A percentile compares a stretch with the other conserved stretches of the same genome.
Evolutionary conservation across 1,140 invertebrate genomes (phyloP).

Genomic region (Colletes latitarsis): DNA sequence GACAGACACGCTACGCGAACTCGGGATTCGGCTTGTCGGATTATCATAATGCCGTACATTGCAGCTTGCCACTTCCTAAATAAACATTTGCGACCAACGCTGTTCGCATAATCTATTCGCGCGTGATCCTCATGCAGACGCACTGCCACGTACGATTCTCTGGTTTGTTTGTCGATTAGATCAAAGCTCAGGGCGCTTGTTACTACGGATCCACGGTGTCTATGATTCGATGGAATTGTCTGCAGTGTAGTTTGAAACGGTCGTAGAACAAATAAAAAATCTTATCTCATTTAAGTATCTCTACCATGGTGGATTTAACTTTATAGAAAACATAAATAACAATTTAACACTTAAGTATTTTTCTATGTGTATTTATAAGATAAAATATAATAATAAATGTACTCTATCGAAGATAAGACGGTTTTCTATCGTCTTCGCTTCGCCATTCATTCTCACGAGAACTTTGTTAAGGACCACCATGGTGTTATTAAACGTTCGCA

Average conservation of each 20-base stretch:
- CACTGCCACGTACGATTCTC: slow-evolving; percentile 6
- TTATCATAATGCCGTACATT: slow-evolving; percentile 58
- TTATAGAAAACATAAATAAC: no score
- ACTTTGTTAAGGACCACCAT: no score
- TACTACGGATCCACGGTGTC: slow-evolving; percentile 7
- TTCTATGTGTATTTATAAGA: no score
- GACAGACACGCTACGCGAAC: slow-evolving; percentile 18
- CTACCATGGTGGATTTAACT: no score
- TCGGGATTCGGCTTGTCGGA: slow-evolving; percentile 37
- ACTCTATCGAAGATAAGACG: no score
- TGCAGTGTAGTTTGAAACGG: not conserved
- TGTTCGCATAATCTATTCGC: slow-evolving; percentile 61
- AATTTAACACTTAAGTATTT: no score
- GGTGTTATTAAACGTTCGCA: no score
- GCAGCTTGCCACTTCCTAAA: slow-evolving; percentile 52
- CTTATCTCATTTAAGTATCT: not conserved
- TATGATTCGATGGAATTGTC: slow-evolving; percentile 39
- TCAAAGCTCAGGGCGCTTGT: slow-evolving; percentile 46
- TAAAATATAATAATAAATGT: no score
- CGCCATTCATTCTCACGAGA: no score
- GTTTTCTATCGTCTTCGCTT: no score
- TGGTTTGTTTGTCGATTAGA: slow-evolving; percentile 58
- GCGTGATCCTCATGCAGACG: slow-evolving; percentile 48
- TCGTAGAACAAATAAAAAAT: not conserved
- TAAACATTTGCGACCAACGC: slow-evolving; percentile 56